Evolutionary conservation across 2,797 vertebrate genomes (phyloP), one percentile per base, ranked within the genome.

Genomic region (Arrhamphus sclerolepis): DNA sequence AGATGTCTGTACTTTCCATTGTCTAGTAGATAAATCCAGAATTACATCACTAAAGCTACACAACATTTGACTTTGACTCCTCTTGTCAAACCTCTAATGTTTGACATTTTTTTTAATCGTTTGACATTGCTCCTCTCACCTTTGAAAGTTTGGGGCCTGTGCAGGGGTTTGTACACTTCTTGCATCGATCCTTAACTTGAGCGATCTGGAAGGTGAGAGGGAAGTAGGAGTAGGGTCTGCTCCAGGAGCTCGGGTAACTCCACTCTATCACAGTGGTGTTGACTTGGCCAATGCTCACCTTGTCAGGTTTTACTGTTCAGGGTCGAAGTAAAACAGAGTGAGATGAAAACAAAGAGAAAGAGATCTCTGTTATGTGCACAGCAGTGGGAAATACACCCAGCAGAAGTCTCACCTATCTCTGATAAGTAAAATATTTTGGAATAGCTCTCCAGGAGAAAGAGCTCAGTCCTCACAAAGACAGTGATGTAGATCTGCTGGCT

Each of bases 171-270:
- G 40, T 43, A 59, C 72, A 87, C 10, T 26, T 59, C 43, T 24
- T 78, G 19, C 69, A 83, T 6, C 17, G 42, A 7, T n/a, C 1
- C 28, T 5, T 77, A 22, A 90, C 19, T 68, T 87, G 83, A 43
- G 64, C 62, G 22, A 93, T 82, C 71, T 93, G 74, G 50, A 93
- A 93, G 6, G 70, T 89, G 46, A 93, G 90, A 2, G 91, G 92
- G 69, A 92, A 94, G 77, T 89, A 93, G 41, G 92, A 92, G 61
- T 69, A 63, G 16, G 92, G 91, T 1, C 52, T 79, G 82, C 53
- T 92, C 92, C 92, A 93, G 19, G 90, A 89, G 19, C 72, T 75
- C 0, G 93, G 93, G 73, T 93, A 92, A 52, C 58, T 79, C 83
- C 90, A 87, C 74, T 87, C 56, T n/a, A 93, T 66, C 29, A 58